A percentile compares a stretch with the other conserved stretches of the same genome.
Conservation (phyloP, 2,888 invertebrate genomes). For the Endotricha flammealis region DNA sequence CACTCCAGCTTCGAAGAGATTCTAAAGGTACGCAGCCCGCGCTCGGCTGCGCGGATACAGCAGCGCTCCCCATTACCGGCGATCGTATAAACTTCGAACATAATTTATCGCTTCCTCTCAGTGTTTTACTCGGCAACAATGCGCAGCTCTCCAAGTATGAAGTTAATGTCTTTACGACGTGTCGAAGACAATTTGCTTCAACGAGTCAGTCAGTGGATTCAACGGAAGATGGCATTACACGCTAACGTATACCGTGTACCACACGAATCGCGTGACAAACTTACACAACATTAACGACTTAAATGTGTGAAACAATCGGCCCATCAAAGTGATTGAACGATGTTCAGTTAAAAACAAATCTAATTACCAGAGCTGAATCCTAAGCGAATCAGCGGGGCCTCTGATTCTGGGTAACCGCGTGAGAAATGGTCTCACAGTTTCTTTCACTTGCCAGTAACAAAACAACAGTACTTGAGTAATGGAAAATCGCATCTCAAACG, state of each 20-base stretch:
- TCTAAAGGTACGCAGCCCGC: conserved; percentile 29
- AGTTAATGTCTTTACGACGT: conserved; percentile 67
- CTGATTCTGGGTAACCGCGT: conserved; percentile 45
- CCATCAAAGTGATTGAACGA: conserved; percentile 14
- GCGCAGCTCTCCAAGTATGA: conserved; percentile 49
- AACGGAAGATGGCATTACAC: conserved; percentile 30
- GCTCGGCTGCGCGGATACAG: conserved; percentile 43
- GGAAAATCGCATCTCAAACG: conserved; percentile 29
- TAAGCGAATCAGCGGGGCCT: conserved; percentile 48
- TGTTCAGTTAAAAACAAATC: conserved; percentile 25
- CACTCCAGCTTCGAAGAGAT: conserved; percentile 12
- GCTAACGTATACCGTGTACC: conserved; percentile 13
- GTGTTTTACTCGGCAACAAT: conserved; percentile 69
- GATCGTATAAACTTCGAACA: conserved; percentile 72
- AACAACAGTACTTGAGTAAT: conserved; percentile 48
- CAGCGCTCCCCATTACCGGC: conserved; percentile 55
- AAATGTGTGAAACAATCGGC: conserved; percentile 4
- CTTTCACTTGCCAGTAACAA: conserved; percentile 47
- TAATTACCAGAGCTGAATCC: conserved; percentile 42
- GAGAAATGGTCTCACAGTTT: conserved; percentile 56
- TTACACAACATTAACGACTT: not conserved
- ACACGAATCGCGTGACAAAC: conserved; percentile 6
- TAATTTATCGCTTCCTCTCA: conserved; percentile 74
- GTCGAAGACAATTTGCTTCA: conserved; percentile 58
- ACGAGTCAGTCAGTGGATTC: conserved; percentile 40